These are phyloP conservation scores for Hoplodrina ambigua DNA, from an alignment of 2,888 invertebrate species.

Conservation along the genomic window DNA sequence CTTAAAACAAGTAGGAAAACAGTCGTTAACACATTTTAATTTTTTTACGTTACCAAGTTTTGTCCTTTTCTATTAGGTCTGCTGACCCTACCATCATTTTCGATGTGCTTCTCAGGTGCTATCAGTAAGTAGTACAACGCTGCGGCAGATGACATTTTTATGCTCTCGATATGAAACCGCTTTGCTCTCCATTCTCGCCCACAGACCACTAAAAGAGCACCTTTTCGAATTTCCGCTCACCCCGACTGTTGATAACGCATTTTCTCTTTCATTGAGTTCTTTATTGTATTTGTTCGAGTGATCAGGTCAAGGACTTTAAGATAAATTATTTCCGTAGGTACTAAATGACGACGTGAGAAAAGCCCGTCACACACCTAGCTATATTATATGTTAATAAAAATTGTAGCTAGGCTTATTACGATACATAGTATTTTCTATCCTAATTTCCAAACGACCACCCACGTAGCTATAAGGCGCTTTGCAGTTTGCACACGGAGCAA, in stretches of 20 bases:
- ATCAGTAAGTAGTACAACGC: slow-evolving; percentile 72
- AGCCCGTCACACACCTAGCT: no score
- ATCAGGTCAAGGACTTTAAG: slow-evolving; percentile 9
- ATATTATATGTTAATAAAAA: no score
- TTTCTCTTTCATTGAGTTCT: slow-evolving; percentile 70
- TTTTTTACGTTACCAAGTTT: background rate
- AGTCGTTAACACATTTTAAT: no score
- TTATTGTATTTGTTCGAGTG: slow-evolving; percentile 62
- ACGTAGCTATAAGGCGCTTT: no score
- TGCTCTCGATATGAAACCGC: slow-evolving; percentile 72
- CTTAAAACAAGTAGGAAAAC: no score
- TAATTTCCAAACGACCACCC: no score
- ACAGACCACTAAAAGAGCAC: slow-evolving; percentile 63
- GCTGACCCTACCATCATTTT: slow-evolving; percentile 60
- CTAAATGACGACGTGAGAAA: background rate
- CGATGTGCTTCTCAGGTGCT: slow-evolving; percentile 66
- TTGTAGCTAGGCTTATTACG: no score
- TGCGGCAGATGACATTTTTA: slow-evolving; percentile 76
- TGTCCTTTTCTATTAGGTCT: slow-evolving; percentile 9
- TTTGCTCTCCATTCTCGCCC: slow-evolving; percentile 68
- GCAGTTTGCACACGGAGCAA: no score
- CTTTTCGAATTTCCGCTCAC: slow-evolving; percentile 82
- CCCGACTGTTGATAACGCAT: slow-evolving; percentile 70
- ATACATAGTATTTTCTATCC: no score
- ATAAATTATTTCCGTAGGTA: background rate